These are phyloP conservation scores for Diarsia dahlii DNA, from an alignment of 2,888 invertebrate species.

Conservation along the genomic window DNA sequence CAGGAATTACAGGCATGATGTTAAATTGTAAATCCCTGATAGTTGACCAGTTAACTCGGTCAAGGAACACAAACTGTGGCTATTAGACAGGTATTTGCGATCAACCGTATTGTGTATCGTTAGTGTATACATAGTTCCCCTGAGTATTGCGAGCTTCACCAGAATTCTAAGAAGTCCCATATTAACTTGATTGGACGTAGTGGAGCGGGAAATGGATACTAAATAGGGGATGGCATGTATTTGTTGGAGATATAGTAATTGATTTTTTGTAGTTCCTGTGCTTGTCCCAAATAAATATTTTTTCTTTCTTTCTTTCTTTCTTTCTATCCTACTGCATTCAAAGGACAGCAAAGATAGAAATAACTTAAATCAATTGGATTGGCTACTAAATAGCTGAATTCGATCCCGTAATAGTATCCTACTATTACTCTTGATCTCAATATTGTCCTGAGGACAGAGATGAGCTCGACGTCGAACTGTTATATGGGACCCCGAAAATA, in stretches of 20 bases:
- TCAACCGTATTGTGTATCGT: constrained; percentile 27
- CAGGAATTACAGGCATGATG: too few relatives aligned
- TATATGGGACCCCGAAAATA: too few relatives aligned
- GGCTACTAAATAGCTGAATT: not conserved
- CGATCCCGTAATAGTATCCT: too few relatives aligned
- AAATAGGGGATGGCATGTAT: not conserved
- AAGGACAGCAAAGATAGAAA: not conserved
- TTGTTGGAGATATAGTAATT: not conserved
- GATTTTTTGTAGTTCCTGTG: too few relatives aligned
- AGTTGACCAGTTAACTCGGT: not conserved
- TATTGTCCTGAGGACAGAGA: too few relatives aligned
- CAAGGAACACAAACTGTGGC: constrained; percentile 20
- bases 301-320: too few relatives aligned
- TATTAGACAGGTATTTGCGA: constrained; percentile 15
- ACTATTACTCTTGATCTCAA: too few relatives aligned
- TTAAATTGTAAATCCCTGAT: not conserved
- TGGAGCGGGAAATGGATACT: not conserved
- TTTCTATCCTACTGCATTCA: too few relatives aligned
- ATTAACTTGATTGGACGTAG: constrained; percentile 14
- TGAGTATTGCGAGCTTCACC: constrained; percentile 5
- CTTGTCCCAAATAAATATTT: too few relatives aligned
- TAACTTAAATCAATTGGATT: not conserved
- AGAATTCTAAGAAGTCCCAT: constrained; percentile 40
- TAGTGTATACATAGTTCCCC: constrained; percentile 22
- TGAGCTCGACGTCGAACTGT: too few relatives aligned